Base-by-base conservation (phyloP, 2,888 invertebrate genomes). In the Zaprionus obscuricornis region DNA sequence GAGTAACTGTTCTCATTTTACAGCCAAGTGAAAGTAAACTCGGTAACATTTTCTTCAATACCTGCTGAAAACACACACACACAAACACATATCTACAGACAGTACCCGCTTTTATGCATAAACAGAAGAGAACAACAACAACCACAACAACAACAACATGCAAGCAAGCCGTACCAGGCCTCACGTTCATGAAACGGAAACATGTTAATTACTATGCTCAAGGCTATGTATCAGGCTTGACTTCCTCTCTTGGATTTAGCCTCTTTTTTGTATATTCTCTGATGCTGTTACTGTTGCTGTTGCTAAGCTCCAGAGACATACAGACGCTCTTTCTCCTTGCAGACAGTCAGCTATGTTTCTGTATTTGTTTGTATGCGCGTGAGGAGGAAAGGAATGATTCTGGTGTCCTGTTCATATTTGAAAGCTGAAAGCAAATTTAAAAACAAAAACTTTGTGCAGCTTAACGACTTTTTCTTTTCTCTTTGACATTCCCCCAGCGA, bases 161-260 rank as follows among this genome's bases (percentile, higher is more conserved):
- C 31, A 13, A 5, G 37, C 14, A 24, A 20, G 43, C 37, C n/a
- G n/a, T n/a, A 54, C 36, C 34, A 39, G 36, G 42, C 27, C 54
- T 45, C 56, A 57, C 59, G 66, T 54, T 79, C 68, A 43, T 74
- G 78, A 69, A 87, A 87, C 76, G 86, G 85, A 86, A 88, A 79
- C 88, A 87, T 87, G 85, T 87, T 87, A 87, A 87, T 87, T 87
- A 85, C 88, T 85, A 69, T 51, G 87, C 87, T 75, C 86, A 86
- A 86, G 87, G 88, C 88, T 85, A 81, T 77, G 63, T 73, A 63
- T 59, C 82, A 57, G 60, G 47, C 66, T 63, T 64, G 54, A 64
- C 82, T 78, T 78, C 59, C 77, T 71, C 54, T 47, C n/a, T 57
- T 56, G 74, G 63, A 81, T 50, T 54, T 51, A 64, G 43, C 24